A percentile compares a stretch with the other conserved stretches of the same genome.
phyloP scores from a whole-genome alignment of 30 jellyfish, hydroid and myxozoan genomes.

The Aurelia aurita complex sp. Pacific region DNA sequence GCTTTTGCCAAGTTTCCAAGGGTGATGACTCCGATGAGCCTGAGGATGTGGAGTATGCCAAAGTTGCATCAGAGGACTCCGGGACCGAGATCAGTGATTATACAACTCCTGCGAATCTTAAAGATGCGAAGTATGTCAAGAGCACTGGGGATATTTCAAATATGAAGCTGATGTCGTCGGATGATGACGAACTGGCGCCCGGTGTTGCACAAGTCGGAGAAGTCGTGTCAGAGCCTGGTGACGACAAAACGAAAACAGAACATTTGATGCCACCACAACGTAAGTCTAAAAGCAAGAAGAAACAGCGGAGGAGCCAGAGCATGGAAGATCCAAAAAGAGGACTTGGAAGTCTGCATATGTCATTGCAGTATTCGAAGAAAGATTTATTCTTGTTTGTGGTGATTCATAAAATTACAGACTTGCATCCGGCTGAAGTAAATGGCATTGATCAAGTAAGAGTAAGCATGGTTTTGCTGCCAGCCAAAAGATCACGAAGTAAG shows the following conservation, averaged over 20 bases:
- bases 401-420: slow-evolving; percentile 59
- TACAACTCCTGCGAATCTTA: slow-evolving; percentile 4
- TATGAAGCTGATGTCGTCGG: slow-evolving; percentile 19
- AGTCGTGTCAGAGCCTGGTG: slow-evolving; percentile 7
- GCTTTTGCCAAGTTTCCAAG: slow-evolving; percentile 51
- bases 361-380: slow-evolving; percentile 69
- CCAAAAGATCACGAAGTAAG: slow-evolving; percentile 74
- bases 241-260: background rate
- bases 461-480: slow-evolving; percentile 76
- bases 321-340: slow-evolving; percentile 23
- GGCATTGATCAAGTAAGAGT: slow-evolving; percentile 69
- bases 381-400: slow-evolving; percentile 67
- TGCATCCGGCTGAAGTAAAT: slow-evolving; percentile 18
- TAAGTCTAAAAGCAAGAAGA: background rate
- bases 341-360: slow-evolving; percentile 46
- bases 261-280: background rate
- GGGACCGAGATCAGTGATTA: slow-evolving; percentile 35
- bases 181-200: slow-evolving; percentile 40
- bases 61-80: slow-evolving; percentile 50
- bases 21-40: slow-evolving; percentile 34
- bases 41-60: slow-evolving; percentile 59
- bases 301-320: slow-evolving; percentile 38
- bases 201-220: slow-evolving; percentile 58
- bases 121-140: slow-evolving; percentile 5
- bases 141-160: slow-evolving; percentile 44